Conservation (phyloP, 2,888 invertebrate genomes). For the Pteria penguin region DNA sequence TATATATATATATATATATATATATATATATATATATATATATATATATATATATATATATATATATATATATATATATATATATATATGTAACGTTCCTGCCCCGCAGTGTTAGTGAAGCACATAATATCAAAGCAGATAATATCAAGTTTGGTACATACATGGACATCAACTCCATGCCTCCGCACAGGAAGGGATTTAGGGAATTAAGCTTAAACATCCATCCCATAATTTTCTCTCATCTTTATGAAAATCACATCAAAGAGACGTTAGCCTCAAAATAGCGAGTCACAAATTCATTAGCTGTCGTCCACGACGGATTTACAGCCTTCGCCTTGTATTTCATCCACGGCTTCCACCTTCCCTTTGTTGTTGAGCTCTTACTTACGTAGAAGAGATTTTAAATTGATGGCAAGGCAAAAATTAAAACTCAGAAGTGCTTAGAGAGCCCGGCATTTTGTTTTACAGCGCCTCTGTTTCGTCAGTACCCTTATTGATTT, state of each 20-base stretch:
- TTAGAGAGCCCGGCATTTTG: conserved; percentile 18
- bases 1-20: no score
- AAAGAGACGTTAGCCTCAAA: not conserved
- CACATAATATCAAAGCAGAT: no score
- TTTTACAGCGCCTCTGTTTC: not conserved
- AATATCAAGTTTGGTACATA: no score
- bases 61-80: no score
- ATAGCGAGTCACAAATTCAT: conserved; percentile 3
- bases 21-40: no score
- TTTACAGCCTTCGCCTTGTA: conserved; percentile 6
- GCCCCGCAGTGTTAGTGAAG: no score
- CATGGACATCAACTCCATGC: not conserved
- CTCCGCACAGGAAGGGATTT: not conserved
- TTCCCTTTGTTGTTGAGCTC: conserved; percentile 4
- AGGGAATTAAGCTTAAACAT: not conserved
- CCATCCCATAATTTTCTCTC: not conserved
- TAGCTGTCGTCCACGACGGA: conserved; percentile 9
- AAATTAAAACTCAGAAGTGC: conserved; percentile 23
- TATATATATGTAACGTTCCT: no score
- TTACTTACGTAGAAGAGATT: conserved; percentile 13
- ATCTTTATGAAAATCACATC: not conserved
- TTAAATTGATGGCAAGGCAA: conserved; percentile 14
- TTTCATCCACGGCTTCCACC: not conserved
- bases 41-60: no score
- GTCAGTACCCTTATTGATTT: not conserved